Evolutionary conservation across 2,888 invertebrate genomes (phyloP).

Genomic region (Cryptophagus acutangulus): DNA sequence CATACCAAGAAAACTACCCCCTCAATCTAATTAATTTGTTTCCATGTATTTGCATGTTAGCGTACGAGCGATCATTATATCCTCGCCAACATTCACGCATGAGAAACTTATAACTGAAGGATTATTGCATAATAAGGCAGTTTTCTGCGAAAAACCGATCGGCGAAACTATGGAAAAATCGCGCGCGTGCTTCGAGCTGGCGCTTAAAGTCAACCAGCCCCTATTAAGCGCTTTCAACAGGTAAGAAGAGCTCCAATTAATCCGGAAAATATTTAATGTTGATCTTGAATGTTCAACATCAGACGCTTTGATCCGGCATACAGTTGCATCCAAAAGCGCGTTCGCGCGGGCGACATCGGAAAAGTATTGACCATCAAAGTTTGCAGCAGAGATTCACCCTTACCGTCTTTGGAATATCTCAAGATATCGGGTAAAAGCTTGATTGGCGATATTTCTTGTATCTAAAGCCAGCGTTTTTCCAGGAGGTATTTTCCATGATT

Average conservation of each 20-base stretch:
- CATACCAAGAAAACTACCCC: conserved; percentile 56
- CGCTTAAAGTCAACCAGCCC: conserved; percentile 52
- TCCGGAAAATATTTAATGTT: neutral
- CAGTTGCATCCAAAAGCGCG: conserved; percentile 49
- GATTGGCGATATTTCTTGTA: too few species aligned
- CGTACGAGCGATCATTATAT: conserved; percentile 52
- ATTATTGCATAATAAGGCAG: conserved; percentile 55
- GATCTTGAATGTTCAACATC: conserved; percentile 1
- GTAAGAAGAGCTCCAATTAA: conserved; percentile 16
- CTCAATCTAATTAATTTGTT: conserved; percentile 24
- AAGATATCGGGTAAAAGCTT: conserved; percentile 51
- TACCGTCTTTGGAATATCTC: conserved; percentile 59
- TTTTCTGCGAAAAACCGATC: conserved; percentile 68
- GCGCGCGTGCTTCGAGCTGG: conserved; percentile 55
- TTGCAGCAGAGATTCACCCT: conserved; percentile 60
- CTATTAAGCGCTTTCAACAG: conserved; percentile 62
- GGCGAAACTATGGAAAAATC: conserved; percentile 54
- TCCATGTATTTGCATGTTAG: conserved; percentile 33
- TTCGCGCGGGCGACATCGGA: conserved; percentile 57
- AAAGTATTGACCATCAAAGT: conserved; percentile 60
- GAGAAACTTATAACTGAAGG: conserved; percentile 53
- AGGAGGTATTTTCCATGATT: conserved; percentile 66
- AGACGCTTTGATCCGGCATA: conserved; percentile 63
- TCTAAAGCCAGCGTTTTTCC: conserved; percentile 3
- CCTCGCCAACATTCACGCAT: conserved; percentile 58